Percentiles rank a stretch among this genome's conserved stretches.
Conservation (phyloP, 2,797 vertebrate genomes). For the Coracias cyanogaster region DNA sequence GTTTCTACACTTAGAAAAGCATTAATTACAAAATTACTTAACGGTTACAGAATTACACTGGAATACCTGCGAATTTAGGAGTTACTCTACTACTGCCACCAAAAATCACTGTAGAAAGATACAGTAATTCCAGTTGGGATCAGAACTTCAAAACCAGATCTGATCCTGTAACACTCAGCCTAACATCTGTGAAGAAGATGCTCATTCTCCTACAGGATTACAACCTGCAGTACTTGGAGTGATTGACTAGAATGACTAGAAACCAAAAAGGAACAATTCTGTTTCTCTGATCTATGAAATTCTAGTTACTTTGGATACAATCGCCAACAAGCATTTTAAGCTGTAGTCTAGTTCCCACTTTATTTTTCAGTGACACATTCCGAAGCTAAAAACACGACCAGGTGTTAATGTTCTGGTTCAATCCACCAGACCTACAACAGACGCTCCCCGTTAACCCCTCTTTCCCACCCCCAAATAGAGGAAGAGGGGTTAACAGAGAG, state of each 20-base stretch:
- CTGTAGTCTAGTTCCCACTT: neutral
- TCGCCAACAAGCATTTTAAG: neutral
- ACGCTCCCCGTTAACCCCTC: too few species aligned
- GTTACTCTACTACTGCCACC: neutral
- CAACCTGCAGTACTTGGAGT: neutral
- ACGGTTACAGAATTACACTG: neutral
- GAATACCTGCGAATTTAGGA: neutral
- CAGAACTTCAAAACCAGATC: neutral
- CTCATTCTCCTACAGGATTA: neutral
- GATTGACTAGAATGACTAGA: neutral
- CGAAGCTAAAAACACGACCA: neutral
- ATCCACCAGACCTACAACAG: too few species aligned
- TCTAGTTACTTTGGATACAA: neutral
- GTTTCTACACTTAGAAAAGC: neutral
- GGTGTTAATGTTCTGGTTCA: neutral
- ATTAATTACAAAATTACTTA: neutral
- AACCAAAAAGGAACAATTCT: neutral
- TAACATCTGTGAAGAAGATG: neutral
- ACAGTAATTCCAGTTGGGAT: neutral
- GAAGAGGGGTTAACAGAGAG: too few species aligned
- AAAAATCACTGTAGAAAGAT: neutral
- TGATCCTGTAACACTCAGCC: neutral
- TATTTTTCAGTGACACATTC: neutral
- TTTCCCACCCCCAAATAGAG: too few species aligned
- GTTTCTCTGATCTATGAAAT: neutral